phyloP scores from a whole-genome alignment of 2,113 vertebrate genomes.

The Dolichallabes microphthalmus region DNA sequence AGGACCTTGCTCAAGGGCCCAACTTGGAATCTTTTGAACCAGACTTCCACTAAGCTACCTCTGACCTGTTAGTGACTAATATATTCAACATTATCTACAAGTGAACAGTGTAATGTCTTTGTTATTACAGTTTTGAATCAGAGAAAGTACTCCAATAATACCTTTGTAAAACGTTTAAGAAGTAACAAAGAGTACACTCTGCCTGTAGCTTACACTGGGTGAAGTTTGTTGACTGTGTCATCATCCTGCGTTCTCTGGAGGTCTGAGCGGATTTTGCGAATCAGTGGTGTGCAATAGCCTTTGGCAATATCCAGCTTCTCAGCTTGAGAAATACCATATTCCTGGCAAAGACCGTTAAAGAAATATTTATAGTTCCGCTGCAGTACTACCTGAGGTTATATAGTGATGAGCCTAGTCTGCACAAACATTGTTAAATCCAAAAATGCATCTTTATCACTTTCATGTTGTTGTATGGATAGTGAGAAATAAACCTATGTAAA shows the following conservation, averaged over 20 bases:
- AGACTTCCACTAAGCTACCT: too few species aligned
- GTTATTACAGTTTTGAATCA: neutral
- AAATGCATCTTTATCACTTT: neutral
- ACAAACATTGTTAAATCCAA: neutral
- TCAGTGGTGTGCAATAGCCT: conserved; percentile 86
- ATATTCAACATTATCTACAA: neutral
- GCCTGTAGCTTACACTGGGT: conserved; percentile 79
- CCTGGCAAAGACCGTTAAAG: conserved; percentile 63
- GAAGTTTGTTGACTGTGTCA: conserved; percentile 89
- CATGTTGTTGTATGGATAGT: neutral
- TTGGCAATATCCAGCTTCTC: conserved; percentile 90
- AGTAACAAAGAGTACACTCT: neutral
- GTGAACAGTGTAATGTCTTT: neutral
- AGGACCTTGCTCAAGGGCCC: too few species aligned
- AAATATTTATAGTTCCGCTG: neutral
- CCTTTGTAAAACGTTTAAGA: neutral
- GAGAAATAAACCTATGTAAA: neutral
- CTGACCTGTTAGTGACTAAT: neutral
- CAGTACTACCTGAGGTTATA: neutral
- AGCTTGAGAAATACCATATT: conserved; percentile 86
- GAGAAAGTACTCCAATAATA: neutral
- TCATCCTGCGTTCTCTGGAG: conserved; percentile 90
- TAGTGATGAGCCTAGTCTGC: neutral
- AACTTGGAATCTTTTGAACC: too few species aligned
- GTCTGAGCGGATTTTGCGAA: conserved; percentile 88